Percentiles rank a stretch among this genome's conserved stretches.
phyloP scores from a whole-genome alignment of 2,888 invertebrate genomes.

The Sipunculus nudus region DNA sequence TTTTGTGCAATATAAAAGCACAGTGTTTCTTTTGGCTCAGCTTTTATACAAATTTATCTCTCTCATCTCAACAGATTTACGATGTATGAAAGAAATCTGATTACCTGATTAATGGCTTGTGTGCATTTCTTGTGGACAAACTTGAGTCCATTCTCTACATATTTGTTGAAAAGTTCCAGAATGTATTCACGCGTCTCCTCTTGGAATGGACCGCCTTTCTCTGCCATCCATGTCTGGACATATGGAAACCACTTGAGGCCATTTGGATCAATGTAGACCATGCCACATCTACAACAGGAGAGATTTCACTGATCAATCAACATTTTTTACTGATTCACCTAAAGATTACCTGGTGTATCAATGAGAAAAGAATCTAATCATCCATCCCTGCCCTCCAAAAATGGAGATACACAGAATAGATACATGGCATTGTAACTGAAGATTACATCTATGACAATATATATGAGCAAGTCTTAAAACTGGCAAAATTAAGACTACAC shows the following conservation, averaged over 20 bases:
- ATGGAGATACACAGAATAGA: background rate
- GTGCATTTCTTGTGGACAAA: constrained; percentile 77
- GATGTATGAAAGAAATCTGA: too few relatives aligned
- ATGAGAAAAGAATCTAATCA: too few relatives aligned
- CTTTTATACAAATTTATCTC: too few relatives aligned
- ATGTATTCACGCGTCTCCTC: constrained; percentile 73
- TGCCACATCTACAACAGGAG: constrained; percentile 71
- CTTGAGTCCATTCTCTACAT: constrained; percentile 75
- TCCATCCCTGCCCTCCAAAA: too few relatives aligned
- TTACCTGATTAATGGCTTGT: constrained; percentile 80
- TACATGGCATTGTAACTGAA: too few relatives aligned
- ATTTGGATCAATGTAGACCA: constrained; percentile 89
- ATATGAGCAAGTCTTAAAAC: too few relatives aligned
- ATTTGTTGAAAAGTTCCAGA: constrained; percentile 74
- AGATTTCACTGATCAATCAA: background rate
- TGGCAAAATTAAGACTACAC: too few relatives aligned
- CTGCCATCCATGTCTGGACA: constrained; percentile 80
- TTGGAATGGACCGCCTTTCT: constrained; percentile 63
- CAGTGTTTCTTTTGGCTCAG: too few relatives aligned
- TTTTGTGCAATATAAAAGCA: too few relatives aligned
- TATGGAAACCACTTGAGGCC: constrained; percentile 85
- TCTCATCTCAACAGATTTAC: too few relatives aligned
- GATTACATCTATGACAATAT: too few relatives aligned
- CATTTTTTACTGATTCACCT: background rate
- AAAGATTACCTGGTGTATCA: too few relatives aligned